These are phyloP conservation scores for Neoarius graeffei DNA, from an alignment of 2,113 vertebrate species.

Conservation along the genomic window DNA sequence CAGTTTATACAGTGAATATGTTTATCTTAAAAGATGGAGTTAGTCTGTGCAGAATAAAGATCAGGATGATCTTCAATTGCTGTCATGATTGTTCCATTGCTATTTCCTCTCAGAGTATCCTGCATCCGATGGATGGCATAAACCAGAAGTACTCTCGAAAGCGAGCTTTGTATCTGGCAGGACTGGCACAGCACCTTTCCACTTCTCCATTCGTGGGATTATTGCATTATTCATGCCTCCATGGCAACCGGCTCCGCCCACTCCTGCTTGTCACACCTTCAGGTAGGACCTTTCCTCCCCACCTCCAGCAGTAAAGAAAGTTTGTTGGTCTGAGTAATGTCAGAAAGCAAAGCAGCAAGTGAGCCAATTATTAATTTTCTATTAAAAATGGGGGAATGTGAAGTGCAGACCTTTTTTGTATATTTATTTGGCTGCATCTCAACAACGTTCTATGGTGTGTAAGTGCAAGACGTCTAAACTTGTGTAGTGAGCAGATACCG, in stretches of 20 bases:
- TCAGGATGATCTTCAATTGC: background rate
- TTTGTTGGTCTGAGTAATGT: background rate
- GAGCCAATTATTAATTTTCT: background rate
- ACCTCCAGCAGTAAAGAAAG: background rate
- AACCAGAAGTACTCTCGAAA: constrained; percentile 96
- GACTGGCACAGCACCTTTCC: constrained; percentile 79
- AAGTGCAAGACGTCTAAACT: background rate
- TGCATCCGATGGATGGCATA: constrained; percentile 87
- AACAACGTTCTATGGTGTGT: background rate
- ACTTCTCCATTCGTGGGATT: constrained; percentile 77
- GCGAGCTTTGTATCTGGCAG: constrained; percentile 87
- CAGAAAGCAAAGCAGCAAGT: background rate
- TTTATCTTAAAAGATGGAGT: too few relatives aligned
- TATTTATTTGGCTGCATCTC: background rate
- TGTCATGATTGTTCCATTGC: background rate
- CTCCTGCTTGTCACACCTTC: constrained; percentile 80
- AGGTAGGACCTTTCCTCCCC: constrained; percentile 66
- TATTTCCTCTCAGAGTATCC: constrained; percentile 73
- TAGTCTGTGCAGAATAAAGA: background rate
- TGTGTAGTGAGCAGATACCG: background rate
- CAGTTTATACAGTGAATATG: background rate
- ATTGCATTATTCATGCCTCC: constrained; percentile 84
- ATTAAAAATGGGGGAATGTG: background rate
- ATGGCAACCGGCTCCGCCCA: constrained; percentile 87
- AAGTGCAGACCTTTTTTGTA: background rate